phyloP scores from a whole-genome alignment of 2,797 vertebrate species.

The Alcedo atthis region DNA sequence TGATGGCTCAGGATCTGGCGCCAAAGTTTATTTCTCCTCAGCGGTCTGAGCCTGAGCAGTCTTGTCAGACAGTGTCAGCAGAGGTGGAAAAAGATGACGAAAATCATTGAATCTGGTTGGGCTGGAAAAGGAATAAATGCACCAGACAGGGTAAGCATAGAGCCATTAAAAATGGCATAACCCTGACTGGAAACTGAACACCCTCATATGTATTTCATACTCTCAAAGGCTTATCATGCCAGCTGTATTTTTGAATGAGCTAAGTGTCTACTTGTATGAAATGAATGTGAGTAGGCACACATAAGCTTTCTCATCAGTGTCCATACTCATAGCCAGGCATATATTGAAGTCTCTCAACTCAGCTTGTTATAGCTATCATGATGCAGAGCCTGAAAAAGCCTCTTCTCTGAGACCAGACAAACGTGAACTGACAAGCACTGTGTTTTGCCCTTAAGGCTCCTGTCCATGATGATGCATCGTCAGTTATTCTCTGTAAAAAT shows the following conservation, averaged over 20 bases:
- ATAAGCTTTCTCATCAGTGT: conserved; percentile 64
- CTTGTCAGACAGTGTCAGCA: conserved; percentile 65
- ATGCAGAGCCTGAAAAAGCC: conserved; percentile 64
- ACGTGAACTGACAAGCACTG: conserved; percentile 73
- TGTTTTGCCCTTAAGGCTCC: conserved; percentile 77
- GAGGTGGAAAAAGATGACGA: conserved; percentile 59
- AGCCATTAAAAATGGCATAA: conserved; percentile 67
- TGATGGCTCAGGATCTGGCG: conserved; percentile 61
- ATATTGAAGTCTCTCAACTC: conserved; percentile 62
- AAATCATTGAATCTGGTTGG: conserved; percentile 57
- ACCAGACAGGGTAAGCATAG: conserved; percentile 54
- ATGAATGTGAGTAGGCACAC: conserved; percentile 58
- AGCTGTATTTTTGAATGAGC: conserved; percentile 69
- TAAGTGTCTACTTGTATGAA: conserved; percentile 58
- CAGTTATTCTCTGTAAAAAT: conserved; percentile 52
- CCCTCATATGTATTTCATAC: conserved; percentile 33
- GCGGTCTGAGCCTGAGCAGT: conserved; percentile 47
- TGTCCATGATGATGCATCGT: conserved; percentile 50
- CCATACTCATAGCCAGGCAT: conserved; percentile 19
- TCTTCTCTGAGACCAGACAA: conserved; percentile 60
- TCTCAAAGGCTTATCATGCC: conserved; percentile 64
- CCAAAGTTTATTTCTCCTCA: conserved; percentile 62
- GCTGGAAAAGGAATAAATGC: conserved; percentile 62
- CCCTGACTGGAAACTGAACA: conserved; percentile 62
- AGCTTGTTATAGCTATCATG: conserved; percentile 64